Percentiles rank a stretch among this genome's conserved stretches.
phyloP scores from a whole-genome alignment of 2,888 invertebrate species.

The Drosophila paramelanica region DNA sequence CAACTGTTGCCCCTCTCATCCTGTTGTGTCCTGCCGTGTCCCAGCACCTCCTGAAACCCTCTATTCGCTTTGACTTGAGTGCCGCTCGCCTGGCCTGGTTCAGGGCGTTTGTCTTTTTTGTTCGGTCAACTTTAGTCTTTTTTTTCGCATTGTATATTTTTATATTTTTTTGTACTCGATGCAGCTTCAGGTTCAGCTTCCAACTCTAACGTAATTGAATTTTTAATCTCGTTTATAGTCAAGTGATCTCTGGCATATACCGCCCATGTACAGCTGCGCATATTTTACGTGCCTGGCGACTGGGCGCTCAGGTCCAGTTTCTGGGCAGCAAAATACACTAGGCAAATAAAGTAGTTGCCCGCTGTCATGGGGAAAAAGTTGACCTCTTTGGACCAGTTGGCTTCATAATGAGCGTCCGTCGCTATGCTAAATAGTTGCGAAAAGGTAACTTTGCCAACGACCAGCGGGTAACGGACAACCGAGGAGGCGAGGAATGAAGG shows the following conservation, averaged over 20 bases:
- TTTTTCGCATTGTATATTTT: slow-evolving; percentile 18
- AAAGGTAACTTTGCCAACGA: slow-evolving; percentile 51
- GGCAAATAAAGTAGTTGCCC: slow-evolving; percentile 73
- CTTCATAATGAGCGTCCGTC: slow-evolving; percentile 64
- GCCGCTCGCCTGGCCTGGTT: slow-evolving; percentile 32
- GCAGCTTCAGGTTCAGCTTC: slow-evolving; percentile 76
- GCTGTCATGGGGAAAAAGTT: slow-evolving; percentile 24
- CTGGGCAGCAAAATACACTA: slow-evolving; percentile 58
- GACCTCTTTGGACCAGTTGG: slow-evolving; percentile 6
- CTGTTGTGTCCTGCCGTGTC: slow-evolving; percentile 12
- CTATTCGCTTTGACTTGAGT: slow-evolving; percentile 70
- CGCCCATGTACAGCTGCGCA: slow-evolving; percentile 75
- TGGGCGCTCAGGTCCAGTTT: slow-evolving; percentile 44
- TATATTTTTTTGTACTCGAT: slow-evolving; percentile 36
- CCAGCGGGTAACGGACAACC: neutral
- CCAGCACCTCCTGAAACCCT: slow-evolving; percentile 25
- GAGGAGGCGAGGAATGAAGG: slow-evolving; percentile 8
- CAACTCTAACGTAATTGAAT: slow-evolving; percentile 84
- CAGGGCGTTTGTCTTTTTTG: slow-evolving; percentile 52
- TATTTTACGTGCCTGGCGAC: slow-evolving; percentile 76
- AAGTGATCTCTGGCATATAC: slow-evolving; percentile 84
- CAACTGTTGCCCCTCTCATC: slow-evolving; percentile 12
- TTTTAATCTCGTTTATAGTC: slow-evolving; percentile 85
- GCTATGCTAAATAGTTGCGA: slow-evolving; percentile 74
- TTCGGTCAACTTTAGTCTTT: slow-evolving; percentile 21